phyloP scores from a whole-genome alignment of 1,140 invertebrate genomes.

The Ostrea edulis region DNA sequence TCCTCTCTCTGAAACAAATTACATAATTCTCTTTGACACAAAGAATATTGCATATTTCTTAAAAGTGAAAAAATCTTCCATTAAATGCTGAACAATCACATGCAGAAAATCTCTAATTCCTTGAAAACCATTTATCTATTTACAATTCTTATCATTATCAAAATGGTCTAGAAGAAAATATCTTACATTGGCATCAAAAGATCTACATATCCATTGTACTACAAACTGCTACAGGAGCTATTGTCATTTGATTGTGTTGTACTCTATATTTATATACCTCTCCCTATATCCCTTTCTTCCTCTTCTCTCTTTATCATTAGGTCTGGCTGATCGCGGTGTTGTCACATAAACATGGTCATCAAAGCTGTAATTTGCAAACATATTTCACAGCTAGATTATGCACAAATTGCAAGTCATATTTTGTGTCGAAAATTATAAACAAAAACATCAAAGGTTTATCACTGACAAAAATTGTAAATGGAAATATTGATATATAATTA shows the following conservation, averaged over 20 bases:
- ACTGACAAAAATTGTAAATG: too few relatives aligned
- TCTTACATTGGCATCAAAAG: too few relatives aligned
- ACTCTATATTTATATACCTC: conserved; percentile 16
- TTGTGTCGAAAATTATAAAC: too few relatives aligned
- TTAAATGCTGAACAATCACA: not conserved
- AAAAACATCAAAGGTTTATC: too few relatives aligned
- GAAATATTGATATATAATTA: too few relatives aligned
- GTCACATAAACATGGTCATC: conserved; percentile 56
- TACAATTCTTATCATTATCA: too few relatives aligned
- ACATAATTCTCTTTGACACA: not conserved
- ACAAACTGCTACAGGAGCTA: not conserved
- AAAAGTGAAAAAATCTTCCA: not conserved
- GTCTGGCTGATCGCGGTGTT: conserved; percentile 40
- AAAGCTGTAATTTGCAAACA: conserved; percentile 43
- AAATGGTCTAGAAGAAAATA: too few relatives aligned
- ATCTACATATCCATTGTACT: too few relatives aligned
- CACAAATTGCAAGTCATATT: too few relatives aligned
- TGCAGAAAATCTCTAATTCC: not conserved
- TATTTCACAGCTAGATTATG: not conserved
- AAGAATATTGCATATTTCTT: not conserved
- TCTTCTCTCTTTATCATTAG: conserved; percentile 42
- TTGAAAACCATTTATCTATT: not conserved
- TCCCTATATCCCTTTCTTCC: not conserved
- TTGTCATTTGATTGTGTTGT: not conserved
- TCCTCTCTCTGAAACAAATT: conserved; percentile 4